Base-by-base conservation (phyloP, 2,888 invertebrate species). In the Lydus trimaculatus region DNA sequence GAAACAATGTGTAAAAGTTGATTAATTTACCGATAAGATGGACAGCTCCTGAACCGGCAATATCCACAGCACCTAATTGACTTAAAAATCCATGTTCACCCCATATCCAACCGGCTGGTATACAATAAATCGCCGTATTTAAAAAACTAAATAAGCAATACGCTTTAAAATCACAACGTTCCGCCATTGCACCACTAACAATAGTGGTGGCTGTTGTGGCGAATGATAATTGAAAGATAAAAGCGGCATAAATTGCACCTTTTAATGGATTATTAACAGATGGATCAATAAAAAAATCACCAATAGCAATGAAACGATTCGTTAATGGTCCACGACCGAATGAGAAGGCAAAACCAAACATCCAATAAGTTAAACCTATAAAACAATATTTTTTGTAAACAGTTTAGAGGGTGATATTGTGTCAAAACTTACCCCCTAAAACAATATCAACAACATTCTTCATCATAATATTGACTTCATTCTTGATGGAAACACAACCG, bases 381-480 rank as follows among this genome's bases (percentile, higher is more conserved):
- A 52, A 48, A 0, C 0, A 17, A n/a, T 43, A 7, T 43, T 5
- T 43, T 43, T 43, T 31, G 43, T n/a, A n/a, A 60, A 31, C 4
- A 31, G 25, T 11, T 31, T 1, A n/a, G n/a, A n/a, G n/a, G n/a
- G n/a, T n/a, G n/a, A n/a, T n/a, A n/a, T 23, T 33, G 17, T 25
- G 39, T 39, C 25, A n/a, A n/a, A n/a, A 39, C 20, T 79, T 81
- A 89, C 92, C 97, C 2, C 97, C 97, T 23, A 98, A 88, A 0
- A 96, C 94, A 63, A 98, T 96, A 79, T 98, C 97, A 0, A 95
- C 94, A 0, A 96, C 91, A 80, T 97, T 97, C 84, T 98, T 98
- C 93, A 98, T 96, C 97, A 98, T 97, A 68, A 98, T 97, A 83
- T 97, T 97, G 0, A 96, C 96, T 87, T 97, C 97, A 82, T 97